These are phyloP conservation scores for Nasonia vitripennis DNA, from an alignment of 1,140 invertebrate species.

Conservation along the genomic window DNA sequence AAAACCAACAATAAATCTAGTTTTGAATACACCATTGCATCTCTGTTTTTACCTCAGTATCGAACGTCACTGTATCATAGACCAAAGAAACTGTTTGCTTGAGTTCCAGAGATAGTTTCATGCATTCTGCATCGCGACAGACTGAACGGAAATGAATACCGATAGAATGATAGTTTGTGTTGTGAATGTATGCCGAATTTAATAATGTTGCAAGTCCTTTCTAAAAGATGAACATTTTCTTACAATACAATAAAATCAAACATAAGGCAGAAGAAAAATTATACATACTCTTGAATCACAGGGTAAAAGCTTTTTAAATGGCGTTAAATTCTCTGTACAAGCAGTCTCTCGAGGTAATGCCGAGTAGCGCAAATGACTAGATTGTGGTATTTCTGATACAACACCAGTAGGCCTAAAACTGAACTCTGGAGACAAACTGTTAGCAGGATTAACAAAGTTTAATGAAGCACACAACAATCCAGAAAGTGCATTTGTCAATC, in stretches of 20 bases:
- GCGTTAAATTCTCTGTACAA: slow-evolving; percentile 98
- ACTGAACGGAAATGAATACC: slow-evolving; percentile 89
- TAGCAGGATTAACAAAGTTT: slow-evolving; percentile 95
- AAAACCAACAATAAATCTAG: slow-evolving; percentile 11
- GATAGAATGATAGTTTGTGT: slow-evolving; percentile 94
- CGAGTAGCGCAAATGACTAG: slow-evolving; percentile 85
- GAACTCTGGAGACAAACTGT: slow-evolving; percentile 89
- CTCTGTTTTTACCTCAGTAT: slow-evolving; percentile 60
- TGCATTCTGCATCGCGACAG: slow-evolving; percentile 82
- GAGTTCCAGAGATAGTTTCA: slow-evolving; percentile 82
- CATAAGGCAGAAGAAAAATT: slow-evolving; percentile 33
- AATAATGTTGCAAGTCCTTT: slow-evolving; percentile 89
- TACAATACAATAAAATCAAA: slow-evolving; percentile 49
- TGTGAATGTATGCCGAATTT: slow-evolving; percentile 94
- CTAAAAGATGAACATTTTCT: slow-evolving; percentile 65
- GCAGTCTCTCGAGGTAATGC: slow-evolving; percentile 95
- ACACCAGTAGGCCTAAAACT: slow-evolving; percentile 87
- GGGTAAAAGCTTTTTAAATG: slow-evolving; percentile 97
- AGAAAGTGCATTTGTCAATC: slow-evolving; percentile 91
- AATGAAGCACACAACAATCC: slow-evolving; percentile 96
- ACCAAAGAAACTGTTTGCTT: slow-evolving; percentile 90
- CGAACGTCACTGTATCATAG: slow-evolving; percentile 81
- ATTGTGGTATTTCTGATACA: slow-evolving; percentile 74
- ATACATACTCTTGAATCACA: slow-evolving; percentile 82
- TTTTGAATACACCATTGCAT: background rate